phyloP scores from a whole-genome alignment of 2,797 vertebrate genomes.

The Dendrocincla tyrannina region DNA sequence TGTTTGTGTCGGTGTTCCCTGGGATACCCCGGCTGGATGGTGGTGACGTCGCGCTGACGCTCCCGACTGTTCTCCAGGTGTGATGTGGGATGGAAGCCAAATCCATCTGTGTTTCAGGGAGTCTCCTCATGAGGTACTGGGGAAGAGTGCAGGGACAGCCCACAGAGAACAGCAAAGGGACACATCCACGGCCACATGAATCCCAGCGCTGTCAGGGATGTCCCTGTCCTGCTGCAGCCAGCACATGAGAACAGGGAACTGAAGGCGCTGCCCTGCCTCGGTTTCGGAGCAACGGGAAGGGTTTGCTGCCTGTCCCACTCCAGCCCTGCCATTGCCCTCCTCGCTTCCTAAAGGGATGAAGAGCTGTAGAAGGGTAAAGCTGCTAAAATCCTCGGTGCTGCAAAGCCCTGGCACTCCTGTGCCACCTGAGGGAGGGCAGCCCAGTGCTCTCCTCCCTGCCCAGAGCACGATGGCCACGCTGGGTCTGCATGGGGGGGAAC shows the following conservation, averaged over 20 bases:
- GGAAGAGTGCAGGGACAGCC: background rate
- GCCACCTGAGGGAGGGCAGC: background rate
- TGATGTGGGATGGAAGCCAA: background rate
- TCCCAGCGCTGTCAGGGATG: rapidly evolving
- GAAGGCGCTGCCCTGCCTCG: rapidly evolving
- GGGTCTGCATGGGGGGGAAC: background rate
- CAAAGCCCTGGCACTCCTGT: background rate
- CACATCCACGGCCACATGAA: rapidly evolving
- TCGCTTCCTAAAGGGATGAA: rapidly evolving
- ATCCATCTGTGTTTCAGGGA: rapidly evolving
- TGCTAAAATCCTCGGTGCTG: background rate
- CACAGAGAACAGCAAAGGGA: rapidly evolving
- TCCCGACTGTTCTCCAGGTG: background rate
- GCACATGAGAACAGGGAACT: rapidly evolving
- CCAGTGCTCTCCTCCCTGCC: background rate
- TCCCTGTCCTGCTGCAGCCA: rapidly evolving
- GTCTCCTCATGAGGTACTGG: rapidly evolving
- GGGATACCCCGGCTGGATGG: background rate
- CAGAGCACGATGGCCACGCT: background rate
- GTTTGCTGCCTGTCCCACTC: background rate
- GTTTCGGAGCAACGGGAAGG: background rate
- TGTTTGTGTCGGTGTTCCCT: constrained; percentile 3
- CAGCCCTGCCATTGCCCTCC: background rate
- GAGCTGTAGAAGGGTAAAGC: background rate
- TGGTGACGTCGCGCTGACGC: rapidly evolving